phyloP scores from a whole-genome alignment of 1,140 invertebrate species.

The Pomacea maculata region DNA sequence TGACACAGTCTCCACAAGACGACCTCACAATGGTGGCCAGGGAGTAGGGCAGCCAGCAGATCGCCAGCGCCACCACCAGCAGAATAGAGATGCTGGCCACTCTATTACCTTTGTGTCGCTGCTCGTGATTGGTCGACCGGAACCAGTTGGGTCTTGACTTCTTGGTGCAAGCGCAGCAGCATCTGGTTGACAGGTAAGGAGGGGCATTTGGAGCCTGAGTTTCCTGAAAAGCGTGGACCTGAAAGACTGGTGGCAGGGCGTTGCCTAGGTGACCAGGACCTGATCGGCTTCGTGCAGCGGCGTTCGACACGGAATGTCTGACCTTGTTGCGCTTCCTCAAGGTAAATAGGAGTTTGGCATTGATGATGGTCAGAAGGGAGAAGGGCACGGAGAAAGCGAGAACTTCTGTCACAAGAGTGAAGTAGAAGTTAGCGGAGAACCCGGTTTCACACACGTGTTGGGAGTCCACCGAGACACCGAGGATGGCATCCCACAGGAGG shows the following conservation, averaged over 20 bases:
- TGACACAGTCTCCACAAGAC: slow-evolving; percentile 37
- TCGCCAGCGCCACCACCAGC: slow-evolving; percentile 36
- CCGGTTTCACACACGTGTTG: slow-evolving; percentile 45
- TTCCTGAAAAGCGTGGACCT: no score
- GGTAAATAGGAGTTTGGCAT: slow-evolving; percentile 33
- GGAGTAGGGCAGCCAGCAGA: slow-evolving; percentile 48
- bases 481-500: slow-evolving; percentile 47
- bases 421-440: slow-evolving; percentile 38
- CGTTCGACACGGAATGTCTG: no score
- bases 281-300: no score
- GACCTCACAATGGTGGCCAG: slow-evolving; percentile 40
- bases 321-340: slow-evolving; percentile 28
- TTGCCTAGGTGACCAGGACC: no score
- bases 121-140: no score
- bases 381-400: slow-evolving; percentile 48
- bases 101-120: slow-evolving; percentile 16
- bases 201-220: no score
- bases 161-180: no score
- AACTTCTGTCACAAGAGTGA: slow-evolving; percentile 36
- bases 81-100: slow-evolving; percentile 36
- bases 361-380: slow-evolving; percentile 31
- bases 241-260: no score
- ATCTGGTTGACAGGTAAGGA: no score
- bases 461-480: slow-evolving; percentile 26
- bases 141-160: no score